These are phyloP conservation scores for Notoglanidium macrostoma DNA, from an alignment of 2,797 vertebrate genomes.

Conservation along the genomic window DNA sequence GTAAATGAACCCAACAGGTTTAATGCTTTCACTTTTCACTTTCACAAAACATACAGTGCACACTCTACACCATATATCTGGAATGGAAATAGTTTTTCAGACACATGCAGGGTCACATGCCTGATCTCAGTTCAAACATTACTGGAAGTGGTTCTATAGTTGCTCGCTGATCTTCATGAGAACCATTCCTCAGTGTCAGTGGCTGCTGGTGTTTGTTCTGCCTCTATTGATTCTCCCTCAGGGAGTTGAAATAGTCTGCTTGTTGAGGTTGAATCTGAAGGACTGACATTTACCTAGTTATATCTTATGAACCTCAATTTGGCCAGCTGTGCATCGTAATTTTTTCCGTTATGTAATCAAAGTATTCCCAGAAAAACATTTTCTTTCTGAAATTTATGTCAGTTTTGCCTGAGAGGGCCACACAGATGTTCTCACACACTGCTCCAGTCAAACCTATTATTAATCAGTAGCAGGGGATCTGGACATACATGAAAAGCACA, in stretches of 20 bases:
- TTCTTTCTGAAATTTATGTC: constrained; percentile 60
- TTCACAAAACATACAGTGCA: background rate
- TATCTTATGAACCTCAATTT: constrained; percentile 49
- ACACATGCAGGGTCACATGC: background rate
- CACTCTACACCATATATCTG: background rate
- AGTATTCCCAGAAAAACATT: constrained; percentile 54
- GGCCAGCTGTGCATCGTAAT: constrained; percentile 61
- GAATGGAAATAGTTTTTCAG: constrained; percentile 5
- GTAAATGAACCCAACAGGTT: background rate
- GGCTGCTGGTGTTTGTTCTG: background rate
- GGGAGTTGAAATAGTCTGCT: constrained; percentile 9
- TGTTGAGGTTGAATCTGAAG: background rate
- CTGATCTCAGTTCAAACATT: constrained; percentile 5
- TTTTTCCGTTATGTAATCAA: constrained; percentile 51
- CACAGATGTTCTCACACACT: constrained; percentile 44
- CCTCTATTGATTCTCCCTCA: background rate
- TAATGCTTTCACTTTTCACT: background rate
- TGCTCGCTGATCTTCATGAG: background rate
- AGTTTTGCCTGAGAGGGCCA: constrained; percentile 37
- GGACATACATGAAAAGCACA: constrained; percentile 19
- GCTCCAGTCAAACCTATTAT: constrained; percentile 12
- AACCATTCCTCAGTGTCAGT: constrained; percentile 4
- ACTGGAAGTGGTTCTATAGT: background rate
- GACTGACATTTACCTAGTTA: constrained; percentile 49
- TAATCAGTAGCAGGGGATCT: constrained; percentile 19